phyloP scores from a whole-genome alignment of 2,797 vertebrate genomes.

The Tarsius wallacei region DNA sequence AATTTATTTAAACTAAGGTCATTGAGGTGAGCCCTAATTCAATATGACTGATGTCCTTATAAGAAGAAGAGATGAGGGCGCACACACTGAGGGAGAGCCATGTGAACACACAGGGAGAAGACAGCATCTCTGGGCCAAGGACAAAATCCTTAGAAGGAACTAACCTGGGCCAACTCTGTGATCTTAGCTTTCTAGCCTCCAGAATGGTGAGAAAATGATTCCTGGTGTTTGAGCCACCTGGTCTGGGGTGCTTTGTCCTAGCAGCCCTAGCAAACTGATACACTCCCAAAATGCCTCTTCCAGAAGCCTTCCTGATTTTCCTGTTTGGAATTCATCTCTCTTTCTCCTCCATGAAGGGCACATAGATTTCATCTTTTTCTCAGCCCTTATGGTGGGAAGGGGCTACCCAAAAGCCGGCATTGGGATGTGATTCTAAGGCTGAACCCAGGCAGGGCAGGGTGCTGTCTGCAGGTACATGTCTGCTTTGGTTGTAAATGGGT shows the following conservation, averaged over 20 bases:
- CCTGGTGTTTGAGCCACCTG: too few species aligned
- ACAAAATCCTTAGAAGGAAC: too few species aligned
- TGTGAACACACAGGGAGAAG: not conserved
- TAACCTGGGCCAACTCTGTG: rapidly evolving
- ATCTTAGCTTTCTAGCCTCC: not conserved
- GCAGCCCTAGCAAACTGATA: too few species aligned
- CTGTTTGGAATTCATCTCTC: not conserved
- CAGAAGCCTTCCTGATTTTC: not conserved
- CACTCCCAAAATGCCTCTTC: not conserved
- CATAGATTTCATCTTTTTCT: not conserved
- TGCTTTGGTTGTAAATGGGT: not conserved
- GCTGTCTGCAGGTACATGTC: not conserved
- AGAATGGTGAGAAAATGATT: not conserved
- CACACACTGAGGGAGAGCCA: not conserved
- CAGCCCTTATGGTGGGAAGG: not conserved
- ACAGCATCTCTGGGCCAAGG: not conserved
- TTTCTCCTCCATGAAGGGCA: not conserved
- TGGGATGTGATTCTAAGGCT: too few species aligned
- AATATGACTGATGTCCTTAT: too few species aligned
- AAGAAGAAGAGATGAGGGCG: not conserved
- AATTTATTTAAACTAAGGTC: not conserved
- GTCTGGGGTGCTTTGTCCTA: too few species aligned
- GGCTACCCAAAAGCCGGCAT: too few species aligned
- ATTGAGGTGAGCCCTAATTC: not conserved
- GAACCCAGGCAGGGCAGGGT: not conserved